Base-by-base conservation (phyloP, 1,140 invertebrate species). In the Hylyphantes graminicola region DNA sequence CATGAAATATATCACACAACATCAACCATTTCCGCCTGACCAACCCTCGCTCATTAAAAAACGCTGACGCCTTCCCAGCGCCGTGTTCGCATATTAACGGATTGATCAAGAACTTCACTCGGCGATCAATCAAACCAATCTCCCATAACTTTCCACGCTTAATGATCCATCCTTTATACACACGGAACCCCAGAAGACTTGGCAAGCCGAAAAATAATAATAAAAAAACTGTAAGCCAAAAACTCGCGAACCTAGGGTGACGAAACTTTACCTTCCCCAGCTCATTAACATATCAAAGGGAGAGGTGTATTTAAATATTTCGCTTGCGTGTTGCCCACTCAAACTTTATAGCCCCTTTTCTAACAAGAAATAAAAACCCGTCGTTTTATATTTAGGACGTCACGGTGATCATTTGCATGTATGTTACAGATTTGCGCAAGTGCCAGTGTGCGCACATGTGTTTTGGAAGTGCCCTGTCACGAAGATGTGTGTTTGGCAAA, bases 231-330 rank as follows among this genome's bases (percentile, higher is more conserved):
- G 2, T 11, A 67, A 70, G 53, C 51, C 51, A 70, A 70, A 70
- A 21, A 53, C 10, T 19, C 51, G 21, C 15, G 54, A 70, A 51
- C 21, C 50, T 53, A 53, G 68, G 68, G 68, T 70, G 68, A 51
- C 50, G 68, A 70, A 70, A 70, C 68, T 70, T 70, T 70, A 70
- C 54, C 54, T 51, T 70, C 54, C 54, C 54, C 54, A 53, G 12
- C 68, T 70, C 68, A 70, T 70, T 70, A 70, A 70, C 68, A 70
- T 70, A 70, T 70, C 68, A 70, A 70, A 70, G 68, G 54, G 68
- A 70, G 1, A 35, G 68, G 68, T 9, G 68, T 51, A 70, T 70
- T 70, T 70, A 70, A 70, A 70, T 70, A 70, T 70, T 70, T 70
- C 68, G 68, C 68, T 70, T 70, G 68, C 68, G 68, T 70, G 68